Evolutionary conservation across 2,113 vertebrate genomes (phyloP), one percentile per base, ranked within the genome.

Genomic region (Pseudolaguvia tuberculata): DNA sequence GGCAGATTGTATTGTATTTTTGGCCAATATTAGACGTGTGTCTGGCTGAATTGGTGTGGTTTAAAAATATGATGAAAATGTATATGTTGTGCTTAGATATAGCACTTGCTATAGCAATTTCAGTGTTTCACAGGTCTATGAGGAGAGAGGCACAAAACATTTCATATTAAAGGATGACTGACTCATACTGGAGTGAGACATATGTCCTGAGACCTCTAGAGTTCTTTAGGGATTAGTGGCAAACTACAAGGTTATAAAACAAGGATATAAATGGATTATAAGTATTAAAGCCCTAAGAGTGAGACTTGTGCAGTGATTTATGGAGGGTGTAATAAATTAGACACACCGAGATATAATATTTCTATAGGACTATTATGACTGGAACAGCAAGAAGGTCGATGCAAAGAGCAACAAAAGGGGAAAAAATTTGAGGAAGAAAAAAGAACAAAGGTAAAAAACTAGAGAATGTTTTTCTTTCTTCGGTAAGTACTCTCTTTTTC

Each of bases 321-420:
- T 17, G 12, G 3, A 71, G n/a, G 20, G n/a, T 66, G 61, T 20
- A 27, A 47, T 23, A 27, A 72, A 56, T 48, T 31, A 65, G 51
- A 55, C 42, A 23, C 27, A 51, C 8, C 35, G 47, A 45, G 66
- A 21, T 72, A 27, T 20, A 68, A 78, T 63, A 75, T 73, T 72
- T 52, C 63, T 45, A 65, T 35, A 58, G 21, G 27, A 59, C 35
- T 21, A 2, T 42, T 7, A 42, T 42, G 59, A 63, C 13, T 45
- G 61, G 45, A 35, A 63, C 61, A 63, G 21, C n/a, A 45, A 35
- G 39, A 63, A 23, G 39, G n/a, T 23, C 15, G 21, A 65, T 23
- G 42, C 12, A 10, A 65, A 14, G 12, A 35, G 1, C 0, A n/a
- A n/a, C 3, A 45, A 10, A 45, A 3, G 5, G 29, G 1, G 42